Conservation (phyloP, 2,888 invertebrate genomes). For the Vesta saturnalis region DNA sequence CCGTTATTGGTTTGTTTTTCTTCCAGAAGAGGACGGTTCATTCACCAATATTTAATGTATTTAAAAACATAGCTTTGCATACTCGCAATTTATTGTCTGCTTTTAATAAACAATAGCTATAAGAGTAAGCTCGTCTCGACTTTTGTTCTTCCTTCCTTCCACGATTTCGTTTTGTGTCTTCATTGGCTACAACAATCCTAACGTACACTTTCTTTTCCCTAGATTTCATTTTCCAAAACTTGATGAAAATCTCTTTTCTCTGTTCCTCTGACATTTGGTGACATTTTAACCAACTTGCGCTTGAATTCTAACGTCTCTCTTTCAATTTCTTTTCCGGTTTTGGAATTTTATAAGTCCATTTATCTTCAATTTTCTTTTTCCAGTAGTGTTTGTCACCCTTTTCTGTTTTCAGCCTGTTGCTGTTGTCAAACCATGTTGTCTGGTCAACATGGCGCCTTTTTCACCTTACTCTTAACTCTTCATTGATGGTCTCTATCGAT, state of each 20-base stretch:
- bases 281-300: neutral
- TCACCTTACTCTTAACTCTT: neutral
- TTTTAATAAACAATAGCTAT: neutral
- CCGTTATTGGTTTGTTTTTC: no score
- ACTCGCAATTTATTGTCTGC: no score
- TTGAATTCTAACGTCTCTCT: neutral
- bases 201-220: no score
- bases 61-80: neutral
- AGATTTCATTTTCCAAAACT: no score
- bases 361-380: neutral
- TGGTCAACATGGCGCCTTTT: neutral
- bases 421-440: neutral
- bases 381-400: neutral
- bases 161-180: neutral
- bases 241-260: neutral
- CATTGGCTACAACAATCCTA: no score
- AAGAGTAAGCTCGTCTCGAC: neutral
- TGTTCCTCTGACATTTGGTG: neutral
- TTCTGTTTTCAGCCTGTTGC: neutral
- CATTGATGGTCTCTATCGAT: neutral
- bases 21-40: no score
- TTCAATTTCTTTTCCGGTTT: no score
- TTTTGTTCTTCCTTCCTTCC: neutral
- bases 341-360: neutral
- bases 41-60: neutral